Evolutionary conservation across 2,113 vertebrate species (phyloP).

Genomic region (Zosterops japonicus): DNA sequence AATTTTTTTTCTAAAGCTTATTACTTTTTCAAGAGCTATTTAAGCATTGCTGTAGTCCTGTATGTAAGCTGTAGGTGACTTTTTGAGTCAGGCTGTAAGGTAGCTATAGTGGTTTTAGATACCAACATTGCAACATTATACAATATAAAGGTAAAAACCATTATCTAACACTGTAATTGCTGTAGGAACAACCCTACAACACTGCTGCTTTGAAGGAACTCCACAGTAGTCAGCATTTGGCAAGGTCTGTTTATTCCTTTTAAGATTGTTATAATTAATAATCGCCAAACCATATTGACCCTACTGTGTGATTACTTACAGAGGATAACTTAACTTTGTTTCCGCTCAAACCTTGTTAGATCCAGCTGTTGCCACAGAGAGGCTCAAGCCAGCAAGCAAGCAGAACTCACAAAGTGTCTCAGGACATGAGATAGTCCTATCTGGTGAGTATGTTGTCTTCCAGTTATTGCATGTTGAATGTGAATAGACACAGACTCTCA

Average conservation of each 20-base stretch:
- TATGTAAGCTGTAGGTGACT: not conserved
- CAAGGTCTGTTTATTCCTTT: not conserved
- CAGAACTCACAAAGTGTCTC: not conserved
- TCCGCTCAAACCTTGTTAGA: not conserved
- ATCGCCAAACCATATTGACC: not conserved
- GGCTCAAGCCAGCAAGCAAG: not conserved
- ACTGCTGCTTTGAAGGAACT: not conserved
- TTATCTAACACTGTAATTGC: not conserved
- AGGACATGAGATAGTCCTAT: constrained; percentile 31
- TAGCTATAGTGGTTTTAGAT: not conserved
- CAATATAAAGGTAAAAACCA: not conserved
- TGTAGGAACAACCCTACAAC: rapidly evolving
- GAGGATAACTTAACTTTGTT: not conserved
- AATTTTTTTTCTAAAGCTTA: not conserved
- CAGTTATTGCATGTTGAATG: not conserved
- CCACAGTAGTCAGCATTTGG: not conserved
- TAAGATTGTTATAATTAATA: not conserved
- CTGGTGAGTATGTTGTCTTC: constrained; percentile 43
- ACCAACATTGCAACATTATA: not conserved
- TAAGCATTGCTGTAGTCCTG: not conserved
- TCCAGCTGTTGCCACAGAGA: not conserved
- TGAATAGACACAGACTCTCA: not conserved
- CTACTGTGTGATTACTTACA: not conserved
- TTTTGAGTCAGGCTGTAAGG: not conserved
- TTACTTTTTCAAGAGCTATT: not conserved